A percentile compares a stretch with the other conserved stretches of the same genome.
Evolutionary conservation across 2,113 vertebrate species (phyloP).

Genomic region (Aspidoscelis tigris): DNA sequence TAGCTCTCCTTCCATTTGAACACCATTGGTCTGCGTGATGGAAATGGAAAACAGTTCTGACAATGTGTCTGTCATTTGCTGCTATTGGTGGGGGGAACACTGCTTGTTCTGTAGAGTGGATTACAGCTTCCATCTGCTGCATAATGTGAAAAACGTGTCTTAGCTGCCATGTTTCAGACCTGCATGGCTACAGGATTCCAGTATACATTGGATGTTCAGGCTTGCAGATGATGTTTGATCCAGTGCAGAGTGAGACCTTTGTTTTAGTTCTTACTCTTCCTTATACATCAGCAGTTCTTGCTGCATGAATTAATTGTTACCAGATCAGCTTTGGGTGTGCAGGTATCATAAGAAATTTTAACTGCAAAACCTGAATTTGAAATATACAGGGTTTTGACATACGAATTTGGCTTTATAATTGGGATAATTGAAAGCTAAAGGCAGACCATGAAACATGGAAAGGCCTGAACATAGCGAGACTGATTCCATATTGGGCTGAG

Average conservation of each 20-base stretch:
- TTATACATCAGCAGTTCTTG: neutral
- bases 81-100: slow-evolving; percentile 69
- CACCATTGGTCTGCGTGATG: slow-evolving; percentile 59
- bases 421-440: no score
- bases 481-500: no score
- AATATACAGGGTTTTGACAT: no score
- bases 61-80: slow-evolving; percentile 74
- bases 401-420: no score
- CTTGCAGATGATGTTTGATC: slow-evolving; percentile 65
- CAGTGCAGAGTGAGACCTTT: neutral
- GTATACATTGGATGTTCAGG: slow-evolving; percentile 59
- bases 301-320: neutral
- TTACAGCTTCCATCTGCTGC: slow-evolving; percentile 79
- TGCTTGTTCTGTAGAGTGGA: slow-evolving; percentile 64
- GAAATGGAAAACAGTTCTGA: slow-evolving; percentile 67
- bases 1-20: slow-evolving; percentile 43
- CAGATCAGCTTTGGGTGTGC: no score
- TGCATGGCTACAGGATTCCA: slow-evolving; percentile 58
- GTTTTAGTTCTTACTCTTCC: neutral
- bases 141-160: slow-evolving; percentile 77
- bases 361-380: no score
- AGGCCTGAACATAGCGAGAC: no score
- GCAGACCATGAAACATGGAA: no score
- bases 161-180: slow-evolving; percentile 30
- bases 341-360: no score